Base-by-base conservation (phyloP, 2,888 invertebrate genomes). In the Troglohyphantes excavatus region DNA sequence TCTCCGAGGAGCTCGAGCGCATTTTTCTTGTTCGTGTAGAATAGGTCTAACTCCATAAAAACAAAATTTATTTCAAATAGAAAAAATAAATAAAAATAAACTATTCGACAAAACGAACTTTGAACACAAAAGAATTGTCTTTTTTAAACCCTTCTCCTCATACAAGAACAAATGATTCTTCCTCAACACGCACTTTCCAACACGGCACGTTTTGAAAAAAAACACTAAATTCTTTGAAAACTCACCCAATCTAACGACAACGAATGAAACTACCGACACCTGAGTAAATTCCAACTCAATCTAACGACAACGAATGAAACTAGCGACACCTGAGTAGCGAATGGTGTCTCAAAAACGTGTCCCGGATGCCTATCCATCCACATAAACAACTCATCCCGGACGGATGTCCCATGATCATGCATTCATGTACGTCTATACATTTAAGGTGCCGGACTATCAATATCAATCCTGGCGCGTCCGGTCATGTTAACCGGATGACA, bases 401-500 rank as follows among this genome's bases (percentile, higher is more conserved):
- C 53, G 9, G 2, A 53, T 17, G 53, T 6, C 53, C 6, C 2
- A 29, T 68, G 46, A 72, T 46, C 72, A 43, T 43, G 72, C 53
- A 53, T 53, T 43, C 46, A 72, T 72, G 72, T 23, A 29, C 46
- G 21, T 53, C 3, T 46, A 19, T 13, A 76, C 61, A 59, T 76
- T 61, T 61, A 27, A 53, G 46, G 29, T 23, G n/a, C 19, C 61
- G 33, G 23, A 39, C 83, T 73, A 83, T 83, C 72, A 83, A 83
- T 83, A 83, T 83, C 83, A 83, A 83, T 83, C 17, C n/a, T n/a
- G 3, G 13, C 73, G 72, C n/a, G 63, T 46, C 21, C 46, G 13
- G 65, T 67, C 65, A n/a, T n/a, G n/a, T 63, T 70, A 76, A 65
- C 84, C 53, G 61, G 68, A 70, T 86, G 85, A 86, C 78, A 76